Conservation (phyloP, 2,888 invertebrate genomes). For the Cheilosia pagana region DNA sequence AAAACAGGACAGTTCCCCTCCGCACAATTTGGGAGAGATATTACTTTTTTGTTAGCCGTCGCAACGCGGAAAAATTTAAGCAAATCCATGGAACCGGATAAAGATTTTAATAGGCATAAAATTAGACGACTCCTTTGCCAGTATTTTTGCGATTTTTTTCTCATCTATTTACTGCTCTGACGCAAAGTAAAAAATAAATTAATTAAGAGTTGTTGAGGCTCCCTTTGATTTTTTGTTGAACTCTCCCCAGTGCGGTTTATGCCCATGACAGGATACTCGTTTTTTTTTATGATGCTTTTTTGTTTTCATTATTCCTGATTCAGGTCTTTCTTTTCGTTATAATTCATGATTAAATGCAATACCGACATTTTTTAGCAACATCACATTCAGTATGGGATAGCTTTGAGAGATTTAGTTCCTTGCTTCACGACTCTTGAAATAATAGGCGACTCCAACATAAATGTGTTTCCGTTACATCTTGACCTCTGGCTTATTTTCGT, state of each 20-base stretch:
- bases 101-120: conserved; percentile 67
- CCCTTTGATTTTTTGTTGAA: conserved; percentile 23
- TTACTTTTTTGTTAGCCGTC: background rate
- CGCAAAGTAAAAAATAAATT: conserved; percentile 67
- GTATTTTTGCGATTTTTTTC: conserved; percentile 26
- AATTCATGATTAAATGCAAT: background rate
- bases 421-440: too few relatives aligned
- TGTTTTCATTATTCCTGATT: conserved; percentile 54
- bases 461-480: too few relatives aligned
- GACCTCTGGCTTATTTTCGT: too few relatives aligned
- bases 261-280: conserved; percentile 57
- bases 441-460: too few relatives aligned
- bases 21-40: too few relatives aligned
- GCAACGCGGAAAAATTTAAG: conserved; percentile 55
- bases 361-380: too few relatives aligned
- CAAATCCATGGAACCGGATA: conserved; percentile 71
- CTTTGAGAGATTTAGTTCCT: too few relatives aligned
- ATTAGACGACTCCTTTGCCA: conserved; percentile 67
- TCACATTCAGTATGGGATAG: too few relatives aligned
- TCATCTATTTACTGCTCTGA: conserved; percentile 24
- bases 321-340: background rate
- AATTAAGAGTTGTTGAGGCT: conserved; percentile 69
- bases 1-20: background rate
- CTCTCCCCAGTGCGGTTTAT: conserved; percentile 48
- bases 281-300: conserved; percentile 56